phyloP scores from a whole-genome alignment of 2,888 invertebrate species.

The Antheraea assamensis region DNA sequence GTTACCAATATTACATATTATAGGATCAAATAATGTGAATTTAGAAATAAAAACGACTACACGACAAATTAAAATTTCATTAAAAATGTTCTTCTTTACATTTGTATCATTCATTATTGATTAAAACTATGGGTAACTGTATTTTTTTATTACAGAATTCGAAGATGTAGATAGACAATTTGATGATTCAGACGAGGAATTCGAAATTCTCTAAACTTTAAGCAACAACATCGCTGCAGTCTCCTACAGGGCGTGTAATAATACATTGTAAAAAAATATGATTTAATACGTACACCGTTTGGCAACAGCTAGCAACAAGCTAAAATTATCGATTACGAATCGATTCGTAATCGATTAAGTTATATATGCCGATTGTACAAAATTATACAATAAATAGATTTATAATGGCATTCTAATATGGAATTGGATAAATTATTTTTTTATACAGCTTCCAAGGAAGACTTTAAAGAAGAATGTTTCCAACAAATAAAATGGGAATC shows the following conservation, averaged over 20 bases:
- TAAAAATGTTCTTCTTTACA: too few species aligned
- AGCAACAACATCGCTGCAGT: background rate
- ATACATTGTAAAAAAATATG: background rate
- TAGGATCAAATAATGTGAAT: too few species aligned
- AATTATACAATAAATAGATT: background rate
- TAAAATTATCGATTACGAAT: background rate
- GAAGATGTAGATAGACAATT: constrained; percentile 84
- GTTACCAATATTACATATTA: too few species aligned
- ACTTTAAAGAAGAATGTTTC: background rate
- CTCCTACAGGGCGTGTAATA: background rate
- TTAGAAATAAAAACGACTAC: too few species aligned
- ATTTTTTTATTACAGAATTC: constrained; percentile 74
- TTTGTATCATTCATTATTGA: background rate
- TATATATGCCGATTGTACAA: background rate
- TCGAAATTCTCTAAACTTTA: constrained; percentile 86
- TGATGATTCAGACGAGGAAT: constrained; percentile 91
- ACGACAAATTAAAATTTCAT: too few species aligned
- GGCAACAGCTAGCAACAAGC: too few species aligned
- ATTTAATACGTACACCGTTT: background rate
- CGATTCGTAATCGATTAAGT: background rate
- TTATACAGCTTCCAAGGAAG: background rate
- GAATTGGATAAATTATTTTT: background rate
- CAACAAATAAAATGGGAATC: background rate
- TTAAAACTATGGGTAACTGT: background rate
- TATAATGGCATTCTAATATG: background rate